phyloP scores from a whole-genome alignment of 1,140 invertebrate species.

The Charaxes varanes region DNA sequence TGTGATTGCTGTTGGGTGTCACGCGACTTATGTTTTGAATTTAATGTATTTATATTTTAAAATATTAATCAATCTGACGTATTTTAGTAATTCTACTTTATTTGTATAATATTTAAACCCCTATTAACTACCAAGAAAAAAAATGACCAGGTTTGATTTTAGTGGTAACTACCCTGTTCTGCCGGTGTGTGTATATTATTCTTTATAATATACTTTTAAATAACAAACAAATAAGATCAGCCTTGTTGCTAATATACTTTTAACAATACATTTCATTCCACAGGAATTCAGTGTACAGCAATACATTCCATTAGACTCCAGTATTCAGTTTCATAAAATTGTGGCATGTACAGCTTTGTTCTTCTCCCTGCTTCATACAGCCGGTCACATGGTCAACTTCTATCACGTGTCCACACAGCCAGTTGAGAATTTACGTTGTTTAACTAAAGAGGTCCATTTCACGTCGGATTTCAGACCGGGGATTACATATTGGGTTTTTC shows the following conservation, averaged over 20 bases:
- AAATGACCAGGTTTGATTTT: no score
- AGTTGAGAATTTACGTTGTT: slow-evolving; percentile 92
- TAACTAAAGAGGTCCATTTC: slow-evolving; percentile 96
- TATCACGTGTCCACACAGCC: slow-evolving; percentile 99
- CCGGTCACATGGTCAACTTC: slow-evolving; percentile 98
- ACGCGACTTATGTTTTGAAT: no score
- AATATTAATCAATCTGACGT: no score
- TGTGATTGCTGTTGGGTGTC: no score
- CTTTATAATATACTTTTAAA: no score
- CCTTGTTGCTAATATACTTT: not conserved
- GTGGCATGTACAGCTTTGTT: slow-evolving; percentile 97
- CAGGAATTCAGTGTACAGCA: slow-evolving; percentile 96
- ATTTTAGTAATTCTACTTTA: no score
- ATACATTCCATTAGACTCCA: slow-evolving; percentile 97
- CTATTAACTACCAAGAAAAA: no score
- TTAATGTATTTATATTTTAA: no score
- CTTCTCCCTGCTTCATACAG: slow-evolving; percentile 93
- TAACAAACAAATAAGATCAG: no score
- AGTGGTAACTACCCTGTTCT: no score
- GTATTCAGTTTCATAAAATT: slow-evolving; percentile 99
- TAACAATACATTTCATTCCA: slow-evolving; percentile 11
- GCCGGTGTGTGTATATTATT: no score
- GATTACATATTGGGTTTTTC: slow-evolving; percentile 95
- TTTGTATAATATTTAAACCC: no score
- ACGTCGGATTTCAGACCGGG: slow-evolving; percentile 93